Evolutionary conservation across 2,888 invertebrate genomes (phyloP), one percentile per base, ranked within the genome.

Genomic region (Campopleginae sp.): DNA sequence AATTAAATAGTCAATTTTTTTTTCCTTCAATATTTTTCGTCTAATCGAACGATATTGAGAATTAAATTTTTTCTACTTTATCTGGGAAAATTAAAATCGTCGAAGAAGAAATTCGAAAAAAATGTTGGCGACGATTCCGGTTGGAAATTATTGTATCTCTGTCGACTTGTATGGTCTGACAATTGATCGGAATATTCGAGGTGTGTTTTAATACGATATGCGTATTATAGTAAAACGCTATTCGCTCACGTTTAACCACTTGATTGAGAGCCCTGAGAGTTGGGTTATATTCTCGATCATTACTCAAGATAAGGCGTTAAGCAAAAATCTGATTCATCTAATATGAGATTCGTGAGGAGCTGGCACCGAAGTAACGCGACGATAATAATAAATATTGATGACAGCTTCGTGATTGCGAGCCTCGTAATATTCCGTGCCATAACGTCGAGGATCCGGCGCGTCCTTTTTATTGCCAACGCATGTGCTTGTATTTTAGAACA

Each of bases 301-400:
- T 82, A 66, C 65, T 71, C 71, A 58, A 71, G 82, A 82, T 82
- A 82, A 82, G 54, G 65, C 77, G 71, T 82, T 31, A 46, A 82
- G 82, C 54, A 77, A 82, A 82, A 82, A 82, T 82, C 77, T 77
- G 82, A 72, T 82, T 82, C 82, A 82, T 82, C 82, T 82, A 82
- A 82, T 82, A 82, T 66, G 77, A 77, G 51, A 27, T 70, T 46
- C 71, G 82, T 27, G 58, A 61, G 42, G 38, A 42, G 23, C 38
- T 63, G 63, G 58, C 44, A 51, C 51, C 70, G 61, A 31, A 71
- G 27, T 77, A 51, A 33, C 71, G 23, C 23, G 71, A 72, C 77
- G 82, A 77, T 44, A 63, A 77, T 82, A 82, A 82, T 82, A 82
- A 82, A 82, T 82, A 82, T 82, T 77, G 77, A 82, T 82, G 77